Conservation (phyloP, 2,113 vertebrate species). For the Pluvialis apricaria region DNA sequence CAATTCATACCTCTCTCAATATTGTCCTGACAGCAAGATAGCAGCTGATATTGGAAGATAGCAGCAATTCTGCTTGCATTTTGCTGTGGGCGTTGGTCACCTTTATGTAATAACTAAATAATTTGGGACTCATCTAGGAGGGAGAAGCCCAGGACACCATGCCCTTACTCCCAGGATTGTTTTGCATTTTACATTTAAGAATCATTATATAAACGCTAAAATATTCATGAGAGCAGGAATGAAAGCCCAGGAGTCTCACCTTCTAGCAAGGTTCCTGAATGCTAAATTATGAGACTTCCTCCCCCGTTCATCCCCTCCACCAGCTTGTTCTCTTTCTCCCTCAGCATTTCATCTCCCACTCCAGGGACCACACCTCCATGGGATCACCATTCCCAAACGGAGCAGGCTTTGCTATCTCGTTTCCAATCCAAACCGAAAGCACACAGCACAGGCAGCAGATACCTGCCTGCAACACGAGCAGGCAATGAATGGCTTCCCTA, state of each 20-base stretch:
- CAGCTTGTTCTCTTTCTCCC: neutral
- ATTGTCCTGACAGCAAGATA: neutral
- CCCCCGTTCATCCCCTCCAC: neutral
- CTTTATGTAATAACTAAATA: neutral
- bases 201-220: slow-evolving; percentile 10
- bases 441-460: neutral
- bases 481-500: neutral
- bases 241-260: neutral
- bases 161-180: neutral
- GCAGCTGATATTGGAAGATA: neutral
- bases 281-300: neutral
- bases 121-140: neutral
- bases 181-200: slow-evolving; percentile 17
- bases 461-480: neutral
- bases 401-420: neutral
- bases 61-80: neutral
- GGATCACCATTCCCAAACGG: neutral
- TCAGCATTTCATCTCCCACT: neutral
- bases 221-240: neutral
- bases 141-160: neutral
- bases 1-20: neutral
- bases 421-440: neutral
- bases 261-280: neutral
- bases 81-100: neutral
- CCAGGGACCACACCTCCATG: neutral